Conservation (phyloP, 2,888 invertebrate genomes). For the Andrena minutula region DNA sequence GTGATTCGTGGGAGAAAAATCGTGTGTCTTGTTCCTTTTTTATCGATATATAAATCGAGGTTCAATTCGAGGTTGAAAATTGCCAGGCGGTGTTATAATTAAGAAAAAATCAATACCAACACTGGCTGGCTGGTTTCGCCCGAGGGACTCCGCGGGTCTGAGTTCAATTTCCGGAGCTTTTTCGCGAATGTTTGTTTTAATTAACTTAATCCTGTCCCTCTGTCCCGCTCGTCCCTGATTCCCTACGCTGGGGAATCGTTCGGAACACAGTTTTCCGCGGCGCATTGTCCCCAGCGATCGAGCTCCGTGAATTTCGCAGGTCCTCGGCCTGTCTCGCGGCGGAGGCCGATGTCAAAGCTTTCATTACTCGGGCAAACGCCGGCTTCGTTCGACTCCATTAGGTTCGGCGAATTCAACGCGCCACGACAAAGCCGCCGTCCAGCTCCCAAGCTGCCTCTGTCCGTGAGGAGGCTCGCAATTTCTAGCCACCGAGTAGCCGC, state of each 20-base stretch:
- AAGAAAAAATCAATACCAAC: conserved; percentile 60
- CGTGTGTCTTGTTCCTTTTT: no score
- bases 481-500: conserved; percentile 46
- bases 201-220: conserved; percentile 32
- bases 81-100: conserved; percentile 47
- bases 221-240: not conserved
- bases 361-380: conserved; percentile 52
- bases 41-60: not conserved
- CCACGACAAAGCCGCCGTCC: conserved; percentile 50
- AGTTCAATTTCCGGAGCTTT: conserved; percentile 26
- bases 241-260: not conserved
- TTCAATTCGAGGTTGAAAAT: conserved; percentile 19
- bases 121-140: conserved; percentile 41
- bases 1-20: no score
- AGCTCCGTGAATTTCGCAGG: conserved; percentile 18
- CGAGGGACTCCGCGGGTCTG: conserved; percentile 31
- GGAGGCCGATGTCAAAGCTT: conserved; percentile 50
- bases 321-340: not conserved
- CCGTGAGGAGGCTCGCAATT: conserved; percentile 45
- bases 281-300: not conserved
- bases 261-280: not conserved
- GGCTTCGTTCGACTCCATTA: conserved; percentile 64
- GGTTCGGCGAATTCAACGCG: conserved; percentile 56
- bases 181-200: conserved; percentile 32
- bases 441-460: conserved; percentile 36